Percentiles rank a stretch among this genome's conserved stretches.
Evolutionary conservation across 2,888 invertebrate species (phyloP).

Genomic region (Stenolophus ochropezus): DNA sequence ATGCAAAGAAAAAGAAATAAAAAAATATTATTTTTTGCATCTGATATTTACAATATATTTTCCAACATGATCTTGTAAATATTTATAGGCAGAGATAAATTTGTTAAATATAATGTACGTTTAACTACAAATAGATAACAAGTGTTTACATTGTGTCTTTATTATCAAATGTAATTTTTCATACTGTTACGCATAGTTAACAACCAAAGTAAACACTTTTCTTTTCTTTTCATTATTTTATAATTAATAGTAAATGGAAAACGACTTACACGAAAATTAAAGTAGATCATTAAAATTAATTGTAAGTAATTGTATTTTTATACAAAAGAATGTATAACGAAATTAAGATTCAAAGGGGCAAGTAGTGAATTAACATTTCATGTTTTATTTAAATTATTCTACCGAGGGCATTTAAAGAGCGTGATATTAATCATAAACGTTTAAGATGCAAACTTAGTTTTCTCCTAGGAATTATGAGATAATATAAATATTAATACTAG

Average conservation of each 20-base stretch:
- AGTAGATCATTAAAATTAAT: slow-evolving; percentile 1
- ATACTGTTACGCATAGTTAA: not conserved
- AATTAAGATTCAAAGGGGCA: not conserved
- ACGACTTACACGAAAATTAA: not conserved
- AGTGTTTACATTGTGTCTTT: not conserved
- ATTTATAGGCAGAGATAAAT: not conserved
- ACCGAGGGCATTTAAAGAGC: not conserved
- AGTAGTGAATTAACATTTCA: slow-evolving; percentile 3
- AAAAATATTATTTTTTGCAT: not conserved
- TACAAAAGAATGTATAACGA: not conserved
- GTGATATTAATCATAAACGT: not conserved
- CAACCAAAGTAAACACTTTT: not conserved
- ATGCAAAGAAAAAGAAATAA: not conserved
- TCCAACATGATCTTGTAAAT: not conserved
- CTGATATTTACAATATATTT: not conserved
- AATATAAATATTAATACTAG: not conserved
- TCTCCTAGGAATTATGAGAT: not conserved
- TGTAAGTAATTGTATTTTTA: not conserved
- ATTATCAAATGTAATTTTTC: not conserved
- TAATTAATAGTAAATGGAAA: not conserved
- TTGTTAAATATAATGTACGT: not conserved
- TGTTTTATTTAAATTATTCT: slow-evolving; percentile 8
- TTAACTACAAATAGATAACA: not conserved
- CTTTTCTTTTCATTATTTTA: not conserved
- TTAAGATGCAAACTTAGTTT: not conserved